Base-by-base conservation (phyloP, 2,797 vertebrate species). In the Monodelphis domestica region DNA sequence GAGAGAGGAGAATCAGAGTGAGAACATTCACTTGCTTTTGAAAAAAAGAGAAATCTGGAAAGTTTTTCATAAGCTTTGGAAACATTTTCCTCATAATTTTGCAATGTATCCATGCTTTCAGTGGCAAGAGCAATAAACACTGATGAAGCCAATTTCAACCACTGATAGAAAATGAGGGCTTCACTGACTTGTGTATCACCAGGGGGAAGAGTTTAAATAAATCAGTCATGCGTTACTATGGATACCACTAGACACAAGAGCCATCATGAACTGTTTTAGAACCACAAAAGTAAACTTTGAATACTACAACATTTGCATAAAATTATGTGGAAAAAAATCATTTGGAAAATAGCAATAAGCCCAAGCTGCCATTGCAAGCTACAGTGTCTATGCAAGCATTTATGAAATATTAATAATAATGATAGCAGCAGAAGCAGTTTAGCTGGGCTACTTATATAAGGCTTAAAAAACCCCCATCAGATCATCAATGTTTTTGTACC, bases 341-440 rank as follows among this genome's bases (percentile, higher is more conserved):
- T 59, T 53, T 63, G 11, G 9, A 90, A 92, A 92, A 54, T 1
- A 94, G 89, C 24, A 89, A 54, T 14, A 84, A 53, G 33, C 59
- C 91, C 57, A 95, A 96, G 93, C 56, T 91, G 63, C 50, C 87
- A 33, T 38, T 21, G 87, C 53, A 53, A 28, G 57, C 70, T 94
- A 54, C 2, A 50, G 95, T 91, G 93, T 89, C 92, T 94, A 93
- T 57, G 89, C 89, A 93, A 96, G 93, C 70, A 96, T n/a, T 94
- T 50, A 78, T 55, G n/a, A 92, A 55, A 89, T 92, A 91, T n/a
- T 52, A 78, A 90, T 50, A 54, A 53, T 87, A 94, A 95, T 29
- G 11, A 56, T 1, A 50, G 87, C 29, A 89, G 0, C 90, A 95
- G 59, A 90, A 55, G 89, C 90, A 94, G 54, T 1, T 95, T 59